Conservation (phyloP, 2,888 invertebrate species). For the Cataglyphis cursor region DNA sequence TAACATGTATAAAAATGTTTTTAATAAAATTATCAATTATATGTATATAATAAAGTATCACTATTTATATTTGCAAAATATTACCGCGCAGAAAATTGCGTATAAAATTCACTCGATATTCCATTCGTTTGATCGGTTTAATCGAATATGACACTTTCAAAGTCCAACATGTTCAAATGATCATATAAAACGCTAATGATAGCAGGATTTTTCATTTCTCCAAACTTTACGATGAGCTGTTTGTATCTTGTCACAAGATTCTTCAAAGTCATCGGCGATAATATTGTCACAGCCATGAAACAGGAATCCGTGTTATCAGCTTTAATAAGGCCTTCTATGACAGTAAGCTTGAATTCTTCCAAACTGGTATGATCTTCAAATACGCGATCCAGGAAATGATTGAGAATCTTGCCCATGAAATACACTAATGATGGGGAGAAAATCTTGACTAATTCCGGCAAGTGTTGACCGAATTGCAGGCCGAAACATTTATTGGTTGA, state of each 20-base stretch:
- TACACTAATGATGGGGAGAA: conserved; percentile 47
- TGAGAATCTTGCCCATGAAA: background rate
- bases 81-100: background rate
- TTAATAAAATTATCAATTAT: background rate
- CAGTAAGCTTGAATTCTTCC: background rate
- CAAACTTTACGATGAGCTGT: background rate
- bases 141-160: background rate
- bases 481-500: conserved; percentile 57
- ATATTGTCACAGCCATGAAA: conserved; percentile 56
- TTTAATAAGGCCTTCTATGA: conserved; percentile 58
- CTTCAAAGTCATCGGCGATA: background rate
- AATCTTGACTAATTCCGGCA: conserved; percentile 37
- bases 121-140: background rate
- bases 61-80: background rate
- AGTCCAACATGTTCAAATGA: background rate
- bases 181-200: background rate
- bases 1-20: background rate
- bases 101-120: background rate
- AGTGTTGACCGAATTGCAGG: conserved; percentile 29
- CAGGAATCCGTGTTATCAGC: background rate
- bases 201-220: background rate
- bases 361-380: background rate
- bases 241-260: background rate
- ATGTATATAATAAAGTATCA: background rate
- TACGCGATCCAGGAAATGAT: background rate